Conservation (phyloP, 2,888 invertebrate species). For the Agrochola lota region DNA sequence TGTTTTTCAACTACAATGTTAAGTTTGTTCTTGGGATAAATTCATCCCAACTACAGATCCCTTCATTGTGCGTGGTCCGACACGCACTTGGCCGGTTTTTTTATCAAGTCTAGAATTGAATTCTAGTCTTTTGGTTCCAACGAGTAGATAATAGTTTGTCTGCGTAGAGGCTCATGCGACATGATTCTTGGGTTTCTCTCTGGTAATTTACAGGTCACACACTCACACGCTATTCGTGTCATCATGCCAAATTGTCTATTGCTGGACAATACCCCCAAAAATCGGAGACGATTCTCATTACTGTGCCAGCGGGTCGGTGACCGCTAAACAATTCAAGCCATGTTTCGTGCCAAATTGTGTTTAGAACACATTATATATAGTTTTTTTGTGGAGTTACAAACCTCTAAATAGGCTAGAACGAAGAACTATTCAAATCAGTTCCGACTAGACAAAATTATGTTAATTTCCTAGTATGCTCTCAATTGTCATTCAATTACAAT, state of each 20-base stretch:
- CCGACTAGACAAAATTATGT: not conserved
- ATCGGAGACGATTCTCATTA: not conserved
- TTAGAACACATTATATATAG: conserved; percentile 14
- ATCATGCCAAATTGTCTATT: conserved; percentile 26
- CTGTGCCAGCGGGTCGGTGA: conserved; percentile 49
- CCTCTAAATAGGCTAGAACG: conserved; percentile 13
- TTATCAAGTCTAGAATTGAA: not conserved
- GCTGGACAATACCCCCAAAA: conserved; percentile 33
- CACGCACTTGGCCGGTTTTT: too few relatives aligned
- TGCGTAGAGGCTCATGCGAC: too few relatives aligned
- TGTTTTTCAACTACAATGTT: too few relatives aligned
- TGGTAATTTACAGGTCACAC: conserved; percentile 27
- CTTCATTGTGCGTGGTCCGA: too few relatives aligned
- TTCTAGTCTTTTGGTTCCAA: not conserved
- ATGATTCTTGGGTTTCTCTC: not conserved
- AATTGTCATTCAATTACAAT: conserved; percentile 38
- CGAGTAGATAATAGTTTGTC: not conserved
- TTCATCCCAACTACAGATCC: too few relatives aligned
- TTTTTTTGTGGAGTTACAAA: conserved; percentile 24
- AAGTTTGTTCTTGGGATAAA: too few relatives aligned
- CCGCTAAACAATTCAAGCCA: conserved; percentile 32
- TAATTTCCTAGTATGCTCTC: conserved; percentile 10
- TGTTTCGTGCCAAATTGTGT: conserved; percentile 41
- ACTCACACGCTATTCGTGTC: conserved; percentile 24
- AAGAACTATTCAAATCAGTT: conserved; percentile 1